Conservation (phyloP, 2,113 vertebrate species). For the Petroica traversi region DNA sequence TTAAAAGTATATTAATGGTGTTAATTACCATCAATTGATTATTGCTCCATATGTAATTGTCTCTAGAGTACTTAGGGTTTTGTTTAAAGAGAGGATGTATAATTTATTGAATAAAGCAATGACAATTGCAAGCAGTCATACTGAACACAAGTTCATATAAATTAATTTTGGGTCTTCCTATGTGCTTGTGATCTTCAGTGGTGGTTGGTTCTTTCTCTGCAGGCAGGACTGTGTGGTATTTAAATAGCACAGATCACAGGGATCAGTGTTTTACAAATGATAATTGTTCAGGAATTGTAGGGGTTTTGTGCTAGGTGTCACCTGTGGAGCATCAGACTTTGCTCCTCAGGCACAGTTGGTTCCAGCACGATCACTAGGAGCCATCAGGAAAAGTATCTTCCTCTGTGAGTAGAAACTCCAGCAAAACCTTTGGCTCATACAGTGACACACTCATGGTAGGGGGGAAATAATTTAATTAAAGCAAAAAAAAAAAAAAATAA, state of each 20-base stretch:
- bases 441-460: fast-evolving
- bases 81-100: neutral
- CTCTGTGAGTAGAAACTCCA: neutral
- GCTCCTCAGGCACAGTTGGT: neutral
- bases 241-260: neutral
- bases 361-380: neutral
- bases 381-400: neutral
- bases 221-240: neutral
- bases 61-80: neutral
- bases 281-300: neutral
- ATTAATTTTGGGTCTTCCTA: neutral
- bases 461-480: neutral
- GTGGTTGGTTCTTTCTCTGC: neutral
- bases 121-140: neutral
- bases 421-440: neutral
- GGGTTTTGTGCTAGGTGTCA: neutral
- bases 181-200: neutral
- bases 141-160: neutral
- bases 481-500: too few relatives aligned
- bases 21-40: neutral
- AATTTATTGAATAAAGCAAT: neutral
- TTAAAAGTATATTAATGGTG: neutral
- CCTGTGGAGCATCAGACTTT: neutral
- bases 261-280: neutral
- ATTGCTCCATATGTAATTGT: neutral